Base-by-base conservation (phyloP, 1,140 invertebrate genomes). In the Lepeophtheirus salmonis region DNA sequence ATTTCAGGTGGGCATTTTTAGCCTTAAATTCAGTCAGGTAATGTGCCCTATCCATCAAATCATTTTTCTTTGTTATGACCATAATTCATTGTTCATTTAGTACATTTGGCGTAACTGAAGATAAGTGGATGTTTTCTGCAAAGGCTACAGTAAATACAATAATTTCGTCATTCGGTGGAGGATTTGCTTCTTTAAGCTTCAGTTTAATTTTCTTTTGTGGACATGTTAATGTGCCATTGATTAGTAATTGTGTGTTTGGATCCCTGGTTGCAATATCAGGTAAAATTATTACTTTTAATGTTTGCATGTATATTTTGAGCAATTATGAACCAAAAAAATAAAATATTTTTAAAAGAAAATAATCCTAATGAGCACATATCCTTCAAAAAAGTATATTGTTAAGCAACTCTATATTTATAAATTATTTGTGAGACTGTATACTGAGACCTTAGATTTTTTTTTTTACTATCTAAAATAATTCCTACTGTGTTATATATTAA, bases 1-100 rank as follows among this genome's bases (percentile, higher is more conserved):
- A n/a, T n/a, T n/a, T n/a, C n/a, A n/a, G n/a, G 88, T 90, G 86
- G 83, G 86, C 86, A 0, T 90, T 86, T 86, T 70, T 90, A 50
- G 87, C 85, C 1, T 91, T 90, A 65, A 91, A 91, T 70, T 89
- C 85, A 52, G 87, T 86, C 18, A 71, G 69, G 70, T 71, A 53
- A 56, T 41, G 30, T 10, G 30, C 30, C n/a, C 10, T 41, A 41
- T 12, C 10, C n/a, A 41, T 12, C n/a, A n/a, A 41, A 41, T 12
- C n/a, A n/a, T 41, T 41, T 41, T 41, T 41, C 10, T 12, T n/a
- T 10, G n/a, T 41, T 41, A 41, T n/a, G n/a, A 12, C n/a, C n/a
- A 41, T 12, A 41, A 12, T 10, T 10, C 30, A 12, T 12, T 41
- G 10, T 70, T 90, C 86, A 54, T 87, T 87, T 48, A 73, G 71